Evolutionary conservation across 2,113 vertebrate species (phyloP).

Genomic region (Arenaria interpres): DNA sequence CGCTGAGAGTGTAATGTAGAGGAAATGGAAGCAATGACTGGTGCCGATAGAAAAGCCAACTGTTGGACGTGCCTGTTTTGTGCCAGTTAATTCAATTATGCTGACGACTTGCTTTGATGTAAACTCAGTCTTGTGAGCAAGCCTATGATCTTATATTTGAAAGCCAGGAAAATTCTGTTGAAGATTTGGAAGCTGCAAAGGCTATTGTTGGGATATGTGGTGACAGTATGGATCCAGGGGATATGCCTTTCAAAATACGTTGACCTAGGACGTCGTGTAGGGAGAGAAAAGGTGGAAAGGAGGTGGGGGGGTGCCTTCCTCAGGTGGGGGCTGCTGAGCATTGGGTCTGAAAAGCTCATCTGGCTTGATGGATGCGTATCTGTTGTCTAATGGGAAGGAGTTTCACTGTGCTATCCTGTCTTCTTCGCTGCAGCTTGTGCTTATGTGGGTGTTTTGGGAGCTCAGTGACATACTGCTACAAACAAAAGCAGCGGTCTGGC

Average conservation of each 20-base stretch:
- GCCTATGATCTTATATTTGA: background rate
- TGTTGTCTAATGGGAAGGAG: background rate
- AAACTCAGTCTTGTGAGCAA: background rate
- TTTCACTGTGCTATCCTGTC: background rate
- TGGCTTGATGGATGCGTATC: background rate
- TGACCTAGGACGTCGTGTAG: background rate
- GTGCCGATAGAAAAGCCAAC: background rate
- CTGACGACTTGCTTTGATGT: background rate
- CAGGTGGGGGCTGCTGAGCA: background rate
- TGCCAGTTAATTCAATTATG: background rate
- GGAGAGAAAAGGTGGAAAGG: background rate
- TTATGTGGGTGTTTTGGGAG: fast-evolving
- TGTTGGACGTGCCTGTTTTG: background rate
- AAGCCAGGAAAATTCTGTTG: background rate
- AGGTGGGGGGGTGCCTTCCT: background rate
- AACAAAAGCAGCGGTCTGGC: background rate
- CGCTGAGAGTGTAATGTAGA: fast-evolving
- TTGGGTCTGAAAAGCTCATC: background rate
- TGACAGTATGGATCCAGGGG: background rate
- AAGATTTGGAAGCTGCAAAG: background rate
- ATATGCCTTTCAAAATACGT: background rate
- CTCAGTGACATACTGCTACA: fast-evolving
- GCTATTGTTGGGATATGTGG: background rate
- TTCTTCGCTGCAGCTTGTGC: background rate
- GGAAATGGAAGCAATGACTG: background rate